A percentile compares a stretch with the other conserved stretches of the same genome.
These are phyloP conservation scores for Dasypolia templi DNA, from an alignment of 2,888 invertebrate species.

Conservation along the genomic window DNA sequence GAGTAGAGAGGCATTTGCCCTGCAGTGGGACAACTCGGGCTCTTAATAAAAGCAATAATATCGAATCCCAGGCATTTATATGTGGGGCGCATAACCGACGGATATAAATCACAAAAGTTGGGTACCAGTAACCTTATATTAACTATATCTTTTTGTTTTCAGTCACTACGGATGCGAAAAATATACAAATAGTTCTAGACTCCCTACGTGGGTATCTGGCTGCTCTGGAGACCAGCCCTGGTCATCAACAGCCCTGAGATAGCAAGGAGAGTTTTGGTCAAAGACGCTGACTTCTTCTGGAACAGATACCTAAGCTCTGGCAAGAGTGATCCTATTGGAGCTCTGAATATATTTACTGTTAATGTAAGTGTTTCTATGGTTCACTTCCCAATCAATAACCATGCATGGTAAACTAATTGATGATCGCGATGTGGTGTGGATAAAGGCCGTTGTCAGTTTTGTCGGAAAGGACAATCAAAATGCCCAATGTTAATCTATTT, in stretches of 20 bases:
- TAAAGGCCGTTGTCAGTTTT: neutral
- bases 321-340: conserved; percentile 76
- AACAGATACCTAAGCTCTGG: conserved; percentile 76
- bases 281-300: conserved; percentile 77
- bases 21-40: neutral
- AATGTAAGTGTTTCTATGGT: conserved; percentile 69
- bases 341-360: conserved; percentile 75
- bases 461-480: neutral
- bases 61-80: neutral
- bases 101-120: neutral
- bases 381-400: neutral
- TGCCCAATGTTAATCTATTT: too few relatives aligned
- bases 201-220: conserved; percentile 81
- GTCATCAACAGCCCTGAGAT: conserved; percentile 78
- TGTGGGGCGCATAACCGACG: too few relatives aligned
- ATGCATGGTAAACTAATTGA: neutral
- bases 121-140: neutral
- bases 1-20: neutral
- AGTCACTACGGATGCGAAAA: conserved; percentile 76
- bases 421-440: neutral
- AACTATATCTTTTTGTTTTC: conserved; percentile 47
- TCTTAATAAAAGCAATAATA: neutral
- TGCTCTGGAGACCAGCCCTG: conserved; percentile 80
- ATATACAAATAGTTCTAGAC: conserved; percentile 70
- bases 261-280: conserved; percentile 76